These are phyloP conservation scores for Melitaea athalia DNA, from an alignment of 2,888 invertebrate genomes.

Conservation along the genomic window DNA sequence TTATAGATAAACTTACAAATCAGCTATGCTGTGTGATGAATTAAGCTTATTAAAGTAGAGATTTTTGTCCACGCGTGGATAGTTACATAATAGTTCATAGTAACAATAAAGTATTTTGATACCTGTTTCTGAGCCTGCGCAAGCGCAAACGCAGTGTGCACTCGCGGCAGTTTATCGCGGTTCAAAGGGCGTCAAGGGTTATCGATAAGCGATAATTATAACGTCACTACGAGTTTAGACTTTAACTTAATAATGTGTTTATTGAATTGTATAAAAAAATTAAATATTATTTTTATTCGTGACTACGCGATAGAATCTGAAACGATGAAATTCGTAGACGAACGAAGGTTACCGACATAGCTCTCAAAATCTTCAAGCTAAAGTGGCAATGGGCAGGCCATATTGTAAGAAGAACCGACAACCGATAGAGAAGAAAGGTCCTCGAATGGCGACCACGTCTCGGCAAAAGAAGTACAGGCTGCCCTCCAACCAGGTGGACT, in stretches of 20 bases:
- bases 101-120: background rate
- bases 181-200: constrained; percentile 63
- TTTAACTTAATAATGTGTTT: constrained; percentile 27
- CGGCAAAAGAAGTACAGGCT: too few species aligned
- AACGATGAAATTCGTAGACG: too few species aligned
- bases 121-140: constrained; percentile 23
- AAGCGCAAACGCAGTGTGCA: constrained; percentile 31
- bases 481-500: too few species aligned
- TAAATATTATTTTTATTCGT: too few species aligned
- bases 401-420: too few species aligned
- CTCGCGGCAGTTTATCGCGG: constrained; percentile 55
- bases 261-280: constrained; percentile 30
- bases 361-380: too few species aligned
- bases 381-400: too few species aligned
- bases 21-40: background rate
- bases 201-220: constrained; percentile 60
- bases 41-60: background rate
- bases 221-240: constrained; percentile 54
- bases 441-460: too few species aligned
- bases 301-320: too few species aligned
- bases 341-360: too few species aligned
- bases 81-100: background rate
- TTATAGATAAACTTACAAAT: too few species aligned
- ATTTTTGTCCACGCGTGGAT: background rate
- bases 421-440: too few species aligned